Evolutionary conservation across 2,797 vertebrate species (phyloP).

Genomic region (Helarctos malayanus): DNA sequence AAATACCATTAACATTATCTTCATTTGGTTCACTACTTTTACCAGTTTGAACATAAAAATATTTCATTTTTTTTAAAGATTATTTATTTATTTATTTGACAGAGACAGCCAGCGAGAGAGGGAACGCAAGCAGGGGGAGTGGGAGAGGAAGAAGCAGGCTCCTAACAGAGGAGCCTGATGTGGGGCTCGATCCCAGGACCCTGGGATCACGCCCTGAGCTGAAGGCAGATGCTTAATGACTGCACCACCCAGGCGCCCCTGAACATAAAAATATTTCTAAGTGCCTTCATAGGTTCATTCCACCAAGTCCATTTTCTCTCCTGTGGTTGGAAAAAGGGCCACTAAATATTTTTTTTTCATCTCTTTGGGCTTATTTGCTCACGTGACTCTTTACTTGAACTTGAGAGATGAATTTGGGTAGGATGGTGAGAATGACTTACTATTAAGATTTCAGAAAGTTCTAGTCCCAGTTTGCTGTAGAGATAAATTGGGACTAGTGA

Average conservation of each 20-base stretch:
- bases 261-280: conserved; percentile 36
- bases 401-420: conserved; percentile 1
- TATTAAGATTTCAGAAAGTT: not conserved
- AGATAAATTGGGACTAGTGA: not conserved
- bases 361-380: not conserved
- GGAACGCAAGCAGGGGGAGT: no score
- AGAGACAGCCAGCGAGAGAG: no score
- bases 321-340: not conserved
- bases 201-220: no score
- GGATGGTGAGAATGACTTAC: not conserved
- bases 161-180: no score
- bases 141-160: no score
- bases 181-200: no score
- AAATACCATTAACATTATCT: not conserved
- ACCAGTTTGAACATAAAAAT: conserved; percentile 29
- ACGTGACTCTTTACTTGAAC: not conserved
- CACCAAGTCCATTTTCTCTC: not conserved
- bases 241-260: no score
- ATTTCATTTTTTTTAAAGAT: not conserved
- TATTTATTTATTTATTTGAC: no score
- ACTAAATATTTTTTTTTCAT: not conserved
- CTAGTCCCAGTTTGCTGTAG: not conserved
- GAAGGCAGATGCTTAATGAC: no score
- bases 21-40: not conserved
- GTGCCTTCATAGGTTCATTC: not conserved